A percentile compares a stretch with the other conserved stretches of the same genome.
phyloP scores from a whole-genome alignment of 2,888 invertebrate species.

The Magallana nippona region DNA sequence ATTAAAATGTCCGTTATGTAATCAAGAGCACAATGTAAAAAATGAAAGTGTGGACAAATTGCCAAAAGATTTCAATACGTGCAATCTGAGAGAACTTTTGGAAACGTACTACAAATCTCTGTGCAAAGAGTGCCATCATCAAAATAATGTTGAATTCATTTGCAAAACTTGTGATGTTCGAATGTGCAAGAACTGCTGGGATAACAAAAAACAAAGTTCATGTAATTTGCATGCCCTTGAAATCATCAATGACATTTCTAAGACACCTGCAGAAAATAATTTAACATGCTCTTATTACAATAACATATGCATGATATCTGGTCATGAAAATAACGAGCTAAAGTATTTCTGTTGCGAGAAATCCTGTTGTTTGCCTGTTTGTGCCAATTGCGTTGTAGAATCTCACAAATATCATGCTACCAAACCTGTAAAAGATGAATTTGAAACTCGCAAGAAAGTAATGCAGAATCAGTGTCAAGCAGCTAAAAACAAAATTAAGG shows the following conservation, averaged over 20 bases:
- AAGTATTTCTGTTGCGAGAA: neutral
- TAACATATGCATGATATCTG: neutral
- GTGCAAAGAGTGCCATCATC: neutral
- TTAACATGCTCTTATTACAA: too few species aligned
- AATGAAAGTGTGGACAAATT: neutral
- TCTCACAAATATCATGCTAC: neutral
- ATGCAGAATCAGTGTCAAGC: neutral
- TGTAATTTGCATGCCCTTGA: neutral
- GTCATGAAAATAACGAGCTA: neutral
- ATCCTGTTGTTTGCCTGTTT: neutral
- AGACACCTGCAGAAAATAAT: neutral
- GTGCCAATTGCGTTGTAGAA: neutral
- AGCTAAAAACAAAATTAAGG: neutral
- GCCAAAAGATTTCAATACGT: neutral
- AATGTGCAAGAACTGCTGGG: neutral
- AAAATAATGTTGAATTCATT: neutral
- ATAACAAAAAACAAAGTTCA: neutral
- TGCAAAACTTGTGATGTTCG: neutral
- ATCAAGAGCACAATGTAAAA: neutral
- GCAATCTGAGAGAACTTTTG: neutral
- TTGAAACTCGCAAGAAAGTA: neutral
- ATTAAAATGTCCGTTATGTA: neutral
- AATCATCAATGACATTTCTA: neutral
- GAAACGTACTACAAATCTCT: neutral
- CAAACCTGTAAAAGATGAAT: neutral